phyloP scores from a whole-genome alignment of 2,113 vertebrate species.

The Scolopax mira region DNA sequence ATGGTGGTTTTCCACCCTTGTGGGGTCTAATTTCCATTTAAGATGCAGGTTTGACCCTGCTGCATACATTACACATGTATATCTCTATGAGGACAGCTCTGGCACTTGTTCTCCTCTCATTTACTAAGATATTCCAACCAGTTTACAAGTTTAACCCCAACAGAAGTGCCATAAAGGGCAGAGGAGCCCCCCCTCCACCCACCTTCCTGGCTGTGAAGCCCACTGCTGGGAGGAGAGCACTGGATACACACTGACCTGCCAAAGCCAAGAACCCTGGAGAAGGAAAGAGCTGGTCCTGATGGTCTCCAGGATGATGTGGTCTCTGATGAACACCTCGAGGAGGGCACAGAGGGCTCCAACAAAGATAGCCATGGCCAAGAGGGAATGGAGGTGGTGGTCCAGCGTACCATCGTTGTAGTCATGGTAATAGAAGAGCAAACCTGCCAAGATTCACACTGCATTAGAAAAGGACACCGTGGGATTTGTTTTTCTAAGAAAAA shows the following conservation, averaged over 20 bases:
- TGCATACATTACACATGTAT: fast-evolving
- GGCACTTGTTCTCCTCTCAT: neutral
- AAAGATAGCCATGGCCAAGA: slow-evolving; percentile 82
- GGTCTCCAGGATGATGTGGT: slow-evolving; percentile 83
- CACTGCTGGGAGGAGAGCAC: fast-evolving
- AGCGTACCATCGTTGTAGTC: slow-evolving; percentile 74
- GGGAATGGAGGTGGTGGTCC: slow-evolving; percentile 86
- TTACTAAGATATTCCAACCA: neutral
- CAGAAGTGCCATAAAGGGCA: neutral
- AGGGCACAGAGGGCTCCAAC: slow-evolving; percentile 71
- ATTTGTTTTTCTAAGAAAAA: neutral
- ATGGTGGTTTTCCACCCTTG: neutral
- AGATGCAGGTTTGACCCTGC: neutral
- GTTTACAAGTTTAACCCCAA: neutral
- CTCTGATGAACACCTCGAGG: slow-evolving; percentile 83
- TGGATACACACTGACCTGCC: slow-evolving; percentile 78
- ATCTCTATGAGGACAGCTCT: neutral
- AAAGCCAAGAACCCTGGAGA: slow-evolving; percentile 94
- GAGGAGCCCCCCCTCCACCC: fast-evolving
- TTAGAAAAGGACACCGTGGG: neutral
- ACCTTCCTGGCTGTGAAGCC: neutral
- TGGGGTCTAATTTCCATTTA: neutral
- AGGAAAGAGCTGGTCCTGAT: slow-evolving; percentile 80
- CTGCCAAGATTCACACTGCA: slow-evolving; percentile 32
- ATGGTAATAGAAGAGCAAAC: slow-evolving; percentile 87